phyloP scores from a whole-genome alignment of 2,113 vertebrate species.

The Vidua chalybeata region DNA sequence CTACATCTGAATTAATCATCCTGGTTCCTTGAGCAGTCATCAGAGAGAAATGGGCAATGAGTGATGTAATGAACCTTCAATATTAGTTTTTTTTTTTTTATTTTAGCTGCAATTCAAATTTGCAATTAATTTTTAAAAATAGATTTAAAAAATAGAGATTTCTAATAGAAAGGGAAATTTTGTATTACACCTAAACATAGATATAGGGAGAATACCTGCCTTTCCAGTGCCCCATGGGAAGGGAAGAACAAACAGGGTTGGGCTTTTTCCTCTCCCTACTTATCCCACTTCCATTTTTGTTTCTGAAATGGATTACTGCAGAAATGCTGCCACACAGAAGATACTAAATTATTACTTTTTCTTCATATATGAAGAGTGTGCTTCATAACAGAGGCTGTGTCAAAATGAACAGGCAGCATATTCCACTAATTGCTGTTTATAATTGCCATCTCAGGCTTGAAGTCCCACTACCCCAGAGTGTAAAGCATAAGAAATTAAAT shows the following conservation, averaged over 20 bases:
- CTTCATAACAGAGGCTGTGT: not conserved
- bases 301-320: not conserved
- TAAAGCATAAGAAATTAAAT: not conserved
- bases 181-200: not conserved
- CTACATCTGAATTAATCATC: not conserved
- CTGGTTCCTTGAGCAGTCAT: not conserved
- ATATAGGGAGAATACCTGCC: not conserved
- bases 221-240: not conserved
- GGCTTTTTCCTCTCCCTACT: not conserved
- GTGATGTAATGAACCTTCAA: not conserved
- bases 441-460: not conserved
- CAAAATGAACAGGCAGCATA: not conserved
- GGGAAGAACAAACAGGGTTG: not conserved
- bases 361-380: not conserved
- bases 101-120: not conserved
- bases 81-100: not conserved
- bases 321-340: fast-evolving
- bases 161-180: not conserved
- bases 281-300: not conserved
- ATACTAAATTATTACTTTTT: not conserved
- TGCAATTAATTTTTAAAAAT: not conserved
- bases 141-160: not conserved
- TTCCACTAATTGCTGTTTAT: not conserved
- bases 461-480: not conserved
- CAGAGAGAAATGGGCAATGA: not conserved